Evolutionary conservation across 2,113 vertebrate genomes (phyloP).

Genomic region (Zosterops japonicus): DNA sequence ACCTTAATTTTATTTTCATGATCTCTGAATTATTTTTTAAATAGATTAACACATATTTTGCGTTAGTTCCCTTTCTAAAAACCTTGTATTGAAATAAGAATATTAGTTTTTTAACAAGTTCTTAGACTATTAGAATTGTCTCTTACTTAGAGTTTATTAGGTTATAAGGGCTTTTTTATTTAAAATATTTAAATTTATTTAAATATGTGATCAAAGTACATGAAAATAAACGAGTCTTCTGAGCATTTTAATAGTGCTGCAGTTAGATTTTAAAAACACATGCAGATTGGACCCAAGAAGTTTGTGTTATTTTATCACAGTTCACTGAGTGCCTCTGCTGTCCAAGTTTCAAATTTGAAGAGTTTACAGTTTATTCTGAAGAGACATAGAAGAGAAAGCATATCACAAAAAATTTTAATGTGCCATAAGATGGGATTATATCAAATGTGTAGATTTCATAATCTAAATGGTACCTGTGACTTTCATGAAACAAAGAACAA

Average conservation of each 20-base stretch:
- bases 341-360: not conserved
- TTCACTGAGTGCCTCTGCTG: not conserved
- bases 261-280: not conserved
- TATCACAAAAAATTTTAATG: not conserved
- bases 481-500: not conserved
- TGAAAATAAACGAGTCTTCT: not conserved
- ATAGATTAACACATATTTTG: not conserved
- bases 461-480: not conserved
- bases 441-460: not conserved
- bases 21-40: not conserved
- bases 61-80: not conserved
- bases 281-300: not conserved
- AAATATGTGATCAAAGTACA: not conserved
- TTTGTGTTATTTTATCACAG: not conserved
- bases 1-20: not conserved
- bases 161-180: not conserved
- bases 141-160: not conserved
- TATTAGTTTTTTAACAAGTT: not conserved
- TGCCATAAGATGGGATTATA: not conserved
- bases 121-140: not conserved
- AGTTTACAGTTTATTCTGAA: not conserved
- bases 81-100: not conserved
- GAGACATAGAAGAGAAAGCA: not conserved
- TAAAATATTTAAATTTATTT: not conserved
- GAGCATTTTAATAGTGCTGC: not conserved